Evolutionary conservation across 2,888 invertebrate genomes (phyloP).

Genomic region (Metacarcinus magister): DNA sequence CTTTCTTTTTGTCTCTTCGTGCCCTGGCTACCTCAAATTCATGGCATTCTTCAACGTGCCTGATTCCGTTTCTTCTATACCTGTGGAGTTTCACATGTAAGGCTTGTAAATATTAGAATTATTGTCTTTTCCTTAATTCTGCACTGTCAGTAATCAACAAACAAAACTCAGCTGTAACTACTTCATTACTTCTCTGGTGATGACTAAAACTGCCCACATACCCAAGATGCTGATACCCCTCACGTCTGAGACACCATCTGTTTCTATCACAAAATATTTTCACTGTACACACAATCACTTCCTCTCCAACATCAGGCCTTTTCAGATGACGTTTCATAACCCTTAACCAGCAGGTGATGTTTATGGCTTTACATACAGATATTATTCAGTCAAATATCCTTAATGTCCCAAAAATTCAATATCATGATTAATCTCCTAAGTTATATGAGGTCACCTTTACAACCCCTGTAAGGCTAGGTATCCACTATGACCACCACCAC

Average conservation of each 20-base stretch:
- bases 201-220: not conserved
- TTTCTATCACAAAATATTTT: not conserved
- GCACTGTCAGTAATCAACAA: not conserved
- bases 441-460: not conserved
- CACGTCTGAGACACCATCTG: not conserved
- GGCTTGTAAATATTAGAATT: not conserved
- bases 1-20: slow-evolving; percentile 87
- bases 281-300: not conserved
- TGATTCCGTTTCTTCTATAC: slow-evolving; percentile 94
- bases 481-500: not conserved
- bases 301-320: not conserved
- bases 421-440: not conserved
- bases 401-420: not conserved
- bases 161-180: not conserved
- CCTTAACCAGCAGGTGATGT: not conserved
- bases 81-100: slow-evolving; percentile 86
- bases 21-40: slow-evolving; percentile 91
- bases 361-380: not conserved
- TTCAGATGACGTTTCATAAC: not conserved
- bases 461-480: not conserved
- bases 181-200: not conserved
- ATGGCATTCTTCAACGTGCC: slow-evolving; percentile 92
- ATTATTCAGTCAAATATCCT: not conserved
- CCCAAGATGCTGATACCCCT: not conserved
- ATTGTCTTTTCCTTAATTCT: not conserved